A percentile compares a stretch with the other conserved stretches of the same genome.
These are phyloP conservation scores for Siderastrea siderea DNA, from an alignment of 92 coral and sea anemone species.

Conservation along the genomic window DNA sequence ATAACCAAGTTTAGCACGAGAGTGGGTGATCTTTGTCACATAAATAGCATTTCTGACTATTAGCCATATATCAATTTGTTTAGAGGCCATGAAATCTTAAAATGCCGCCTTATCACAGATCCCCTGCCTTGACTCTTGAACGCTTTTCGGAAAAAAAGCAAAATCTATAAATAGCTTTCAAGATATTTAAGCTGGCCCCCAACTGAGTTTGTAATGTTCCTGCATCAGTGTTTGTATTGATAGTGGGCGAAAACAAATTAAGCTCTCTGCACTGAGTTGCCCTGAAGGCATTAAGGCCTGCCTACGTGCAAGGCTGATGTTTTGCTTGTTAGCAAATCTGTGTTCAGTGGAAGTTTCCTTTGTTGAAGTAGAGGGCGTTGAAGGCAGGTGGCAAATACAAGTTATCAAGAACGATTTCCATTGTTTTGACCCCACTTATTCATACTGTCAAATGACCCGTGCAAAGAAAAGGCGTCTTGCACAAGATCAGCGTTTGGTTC, in stretches of 20 bases:
- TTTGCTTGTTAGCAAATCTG: not conserved
- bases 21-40: too few species aligned
- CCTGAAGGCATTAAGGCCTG: not conserved
- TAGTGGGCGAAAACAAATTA: not conserved
- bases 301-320: not conserved
- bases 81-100: not conserved
- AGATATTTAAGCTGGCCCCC: constrained; percentile 10
- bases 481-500: not conserved
- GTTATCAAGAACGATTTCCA: not conserved
- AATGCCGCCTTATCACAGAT: not conserved
- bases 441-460: constrained; percentile 27
- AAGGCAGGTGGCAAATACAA: constrained; percentile 27
- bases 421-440: constrained; percentile 33
- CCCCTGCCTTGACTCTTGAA: not conserved
- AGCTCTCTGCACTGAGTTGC: too few species aligned
- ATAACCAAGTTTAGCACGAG: too few species aligned
- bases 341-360: not conserved
- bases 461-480: not conserved
- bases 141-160: not conserved
- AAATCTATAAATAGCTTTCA: constrained; percentile 11
- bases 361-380: not conserved
- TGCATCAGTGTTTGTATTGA: constrained; percentile 19
- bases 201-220: constrained; percentile 12
- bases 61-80: not conserved
- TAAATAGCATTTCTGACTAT: not conserved